Base-by-base conservation (phyloP, 2,888 invertebrate species). In the Agrotis ipsilon region DNA sequence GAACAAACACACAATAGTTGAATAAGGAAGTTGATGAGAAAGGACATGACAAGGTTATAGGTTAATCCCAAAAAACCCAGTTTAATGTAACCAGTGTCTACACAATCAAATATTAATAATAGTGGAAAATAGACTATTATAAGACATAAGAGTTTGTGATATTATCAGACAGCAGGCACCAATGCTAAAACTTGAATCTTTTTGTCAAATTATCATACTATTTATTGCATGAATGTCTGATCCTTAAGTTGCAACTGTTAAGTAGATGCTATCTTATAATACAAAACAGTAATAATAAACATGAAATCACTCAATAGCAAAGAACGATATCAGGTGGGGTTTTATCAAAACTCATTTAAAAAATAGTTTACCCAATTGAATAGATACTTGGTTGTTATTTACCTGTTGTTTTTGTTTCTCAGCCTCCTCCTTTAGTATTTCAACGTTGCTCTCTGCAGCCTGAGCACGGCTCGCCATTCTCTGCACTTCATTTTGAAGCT, bases 401-500 rank as follows among this genome's bases (percentile, higher is more conserved):
- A 94, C 95, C 91, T 94, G 93, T 87, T 89, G 89, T 54, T 95
- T 94, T 72, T 96, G 93, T 86, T 95, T 96, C 60, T 97, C 96
- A 16, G 94, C 89, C 65, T 97, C 96, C 45, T 97, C 97, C 69
- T 96, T 96, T 19, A 96, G 84, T 80, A 95, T 96, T 24, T 96
- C 96, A 46, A 91, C 81, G 60, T 88, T 91, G 65, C 61, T 83
- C 57, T 95, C 94, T 14, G 94, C 94, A 4, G 88, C 73, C 75
- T 93, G 92, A 13, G 92, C 92, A 60, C 91, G 92, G 60, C 80
- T 88, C 58, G 96, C 94, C 72, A 96, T 78, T 73, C 94, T 93
- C 75, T 95, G 94, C n/a, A 96, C 88, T 87, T 97, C 97, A 48
- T 93, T 94, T 71, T 95, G 94, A 68, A 96, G 91, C 66, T 97